These are phyloP conservation scores for Antechinus stuartii DNA, from an alignment of 2,113 vertebrate species.

Conservation along the genomic window DNA sequence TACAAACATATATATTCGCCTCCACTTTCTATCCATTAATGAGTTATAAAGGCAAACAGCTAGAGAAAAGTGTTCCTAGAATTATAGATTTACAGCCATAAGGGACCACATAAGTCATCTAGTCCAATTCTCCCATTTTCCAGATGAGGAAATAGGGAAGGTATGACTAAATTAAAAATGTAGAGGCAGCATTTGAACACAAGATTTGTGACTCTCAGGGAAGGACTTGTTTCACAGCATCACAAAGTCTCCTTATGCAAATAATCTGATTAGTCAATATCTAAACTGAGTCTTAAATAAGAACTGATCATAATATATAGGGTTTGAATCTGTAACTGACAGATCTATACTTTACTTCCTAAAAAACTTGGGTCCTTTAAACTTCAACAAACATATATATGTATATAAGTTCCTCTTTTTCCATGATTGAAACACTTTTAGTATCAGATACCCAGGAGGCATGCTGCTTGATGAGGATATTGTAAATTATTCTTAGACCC, in stretches of 20 bases:
- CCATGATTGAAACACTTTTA: neutral
- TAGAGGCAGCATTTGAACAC: neutral
- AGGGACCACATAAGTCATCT: neutral
- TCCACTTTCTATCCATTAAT: conserved; percentile 2
- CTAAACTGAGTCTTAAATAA: neutral
- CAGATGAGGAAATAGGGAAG: neutral
- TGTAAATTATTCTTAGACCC: neutral
- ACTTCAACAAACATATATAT: neutral
- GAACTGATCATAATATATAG: neutral
- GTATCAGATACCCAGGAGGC: neutral
- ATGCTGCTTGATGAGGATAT: neutral
- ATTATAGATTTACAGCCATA: neutral
- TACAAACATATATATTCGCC: neutral
- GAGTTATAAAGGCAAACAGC: conserved; percentile 4
- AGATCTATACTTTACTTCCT: neutral
- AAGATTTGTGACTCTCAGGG: neutral
- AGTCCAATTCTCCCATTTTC: neutral
- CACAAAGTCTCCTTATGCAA: neutral
- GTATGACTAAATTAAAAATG: neutral
- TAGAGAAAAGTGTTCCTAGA: neutral
- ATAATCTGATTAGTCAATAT: neutral
- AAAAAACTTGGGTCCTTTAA: neutral
- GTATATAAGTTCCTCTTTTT: neutral
- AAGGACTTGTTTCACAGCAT: neutral
- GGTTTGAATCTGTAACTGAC: neutral